A percentile compares a stretch with the other conserved stretches of the same genome.
Conservation (phyloP, 1,140 invertebrate species). For the Eupeodes corollae region DNA sequence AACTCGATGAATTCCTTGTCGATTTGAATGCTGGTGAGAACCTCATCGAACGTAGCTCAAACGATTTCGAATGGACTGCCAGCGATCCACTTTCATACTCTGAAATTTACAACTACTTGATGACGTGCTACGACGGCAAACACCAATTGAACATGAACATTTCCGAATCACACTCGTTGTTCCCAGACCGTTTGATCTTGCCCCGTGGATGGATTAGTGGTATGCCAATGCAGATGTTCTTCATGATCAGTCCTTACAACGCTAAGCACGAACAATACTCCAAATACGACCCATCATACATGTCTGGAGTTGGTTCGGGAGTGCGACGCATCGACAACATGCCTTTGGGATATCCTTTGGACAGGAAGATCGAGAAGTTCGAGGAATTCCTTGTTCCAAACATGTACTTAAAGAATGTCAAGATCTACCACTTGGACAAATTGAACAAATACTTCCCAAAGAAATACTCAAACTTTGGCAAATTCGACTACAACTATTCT, state of each 20-base stretch:
- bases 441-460: conserved; percentile 4
- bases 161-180: conserved; percentile 39
- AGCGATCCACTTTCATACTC: conserved; percentile 36
- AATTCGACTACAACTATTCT: conserved; percentile 6
- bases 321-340: conserved; percentile 40
- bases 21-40: conserved; percentile 46
- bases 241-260: conserved; percentile 42
- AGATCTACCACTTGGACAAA: conserved; percentile 43
- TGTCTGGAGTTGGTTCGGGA: conserved; percentile 34
- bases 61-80: conserved; percentile 41
- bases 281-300: conserved; percentile 25
- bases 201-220: conserved; percentile 49
- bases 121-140: conserved; percentile 33
- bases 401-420: conserved; percentile 47
- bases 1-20: conserved; percentile 45
- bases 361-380: conserved; percentile 44
- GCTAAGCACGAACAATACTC: conserved; percentile 26
- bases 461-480: conserved; percentile 5
- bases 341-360: conserved; percentile 56
- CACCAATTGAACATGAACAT: conserved; percentile 18
- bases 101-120: conserved; percentile 28
- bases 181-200: conserved; percentile 48
- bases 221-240: conserved; percentile 47
- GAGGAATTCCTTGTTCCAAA: conserved; percentile 43
- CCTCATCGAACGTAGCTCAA: conserved; percentile 43